Percentiles rank a stretch among this genome's conserved stretches.
Evolutionary conservation across 2,797 vertebrate species (phyloP).

Genomic region (Alca torda): DNA sequence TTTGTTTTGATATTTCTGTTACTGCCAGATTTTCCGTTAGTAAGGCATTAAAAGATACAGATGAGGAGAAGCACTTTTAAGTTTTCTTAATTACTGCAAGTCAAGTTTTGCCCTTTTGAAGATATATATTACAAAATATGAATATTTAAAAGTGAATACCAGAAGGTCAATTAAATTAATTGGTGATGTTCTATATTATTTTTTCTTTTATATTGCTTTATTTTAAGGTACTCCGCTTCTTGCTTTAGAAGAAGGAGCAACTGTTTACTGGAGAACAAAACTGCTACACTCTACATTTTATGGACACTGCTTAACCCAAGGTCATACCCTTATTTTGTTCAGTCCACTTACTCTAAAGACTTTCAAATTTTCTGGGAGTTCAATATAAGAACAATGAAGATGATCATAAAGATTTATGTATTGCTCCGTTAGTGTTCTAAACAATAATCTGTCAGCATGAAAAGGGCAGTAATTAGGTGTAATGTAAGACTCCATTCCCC

Average conservation of each 20-base stretch:
- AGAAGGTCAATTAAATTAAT: conserved; percentile 19
- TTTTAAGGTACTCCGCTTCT: not conserved
- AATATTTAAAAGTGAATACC: not conserved
- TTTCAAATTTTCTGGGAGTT: not conserved
- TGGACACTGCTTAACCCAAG: not conserved
- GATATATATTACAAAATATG: not conserved
- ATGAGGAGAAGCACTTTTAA: not conserved
- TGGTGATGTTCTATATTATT: not conserved
- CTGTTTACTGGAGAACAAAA: not conserved
- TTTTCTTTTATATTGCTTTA: not conserved
- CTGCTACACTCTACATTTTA: not conserved
- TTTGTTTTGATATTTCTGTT: conserved; percentile 39
- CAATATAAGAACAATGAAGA: not conserved
- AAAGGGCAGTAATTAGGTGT: not conserved
- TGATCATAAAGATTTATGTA: not conserved
- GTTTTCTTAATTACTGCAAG: not conserved
- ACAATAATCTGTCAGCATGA: not conserved
- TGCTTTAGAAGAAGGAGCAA: not conserved
- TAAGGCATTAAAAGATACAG: not conserved
- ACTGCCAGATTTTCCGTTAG: not conserved
- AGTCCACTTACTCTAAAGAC: not conserved
- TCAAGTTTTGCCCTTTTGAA: conserved; percentile 2
- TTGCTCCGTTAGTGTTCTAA: not conserved
- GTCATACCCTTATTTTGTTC: not conserved
- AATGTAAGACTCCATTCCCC: not conserved